A percentile compares a stretch with the other conserved stretches of the same genome.
phyloP scores from a whole-genome alignment of 2,797 vertebrate genomes.

The Otus scops region DNA sequence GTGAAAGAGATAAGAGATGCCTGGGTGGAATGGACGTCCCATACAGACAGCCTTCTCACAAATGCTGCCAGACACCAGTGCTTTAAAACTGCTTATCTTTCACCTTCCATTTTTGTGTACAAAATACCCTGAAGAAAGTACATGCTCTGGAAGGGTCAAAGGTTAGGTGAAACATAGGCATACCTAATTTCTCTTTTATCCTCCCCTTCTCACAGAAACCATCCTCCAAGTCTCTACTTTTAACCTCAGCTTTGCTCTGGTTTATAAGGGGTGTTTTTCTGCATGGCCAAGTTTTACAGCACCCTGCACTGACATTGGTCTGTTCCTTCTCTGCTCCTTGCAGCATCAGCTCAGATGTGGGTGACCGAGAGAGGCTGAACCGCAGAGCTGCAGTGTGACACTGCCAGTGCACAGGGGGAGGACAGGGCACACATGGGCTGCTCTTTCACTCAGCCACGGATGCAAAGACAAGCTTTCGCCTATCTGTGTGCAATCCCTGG shows the following conservation, averaged over 20 bases:
- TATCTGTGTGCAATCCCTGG: not conserved
- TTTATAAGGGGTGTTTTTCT: not conserved
- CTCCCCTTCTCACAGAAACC: not conserved
- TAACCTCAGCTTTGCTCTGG: not conserved
- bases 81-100: not conserved
- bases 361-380: not conserved
- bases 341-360: not conserved
- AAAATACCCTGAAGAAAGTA: not conserved
- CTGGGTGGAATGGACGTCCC: not conserved
- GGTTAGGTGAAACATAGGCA: not conserved
- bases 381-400: not conserved
- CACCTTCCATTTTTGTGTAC: not conserved
- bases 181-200: not conserved
- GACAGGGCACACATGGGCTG: fast-evolving
- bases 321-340: not conserved
- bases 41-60: not conserved
- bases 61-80: not conserved
- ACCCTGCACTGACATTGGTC: fast-evolving
- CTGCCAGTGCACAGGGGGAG: fast-evolving
- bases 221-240: not conserved
- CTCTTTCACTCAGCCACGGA: not conserved
- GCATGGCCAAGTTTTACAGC: fast-evolving
- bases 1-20: not conserved
- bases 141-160: not conserved
- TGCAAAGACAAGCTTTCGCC: not conserved